Evolutionary conservation across 2,797 vertebrate species (phyloP), one percentile per base, ranked within the genome.

Genomic region (Acridotheres tristis): DNA sequence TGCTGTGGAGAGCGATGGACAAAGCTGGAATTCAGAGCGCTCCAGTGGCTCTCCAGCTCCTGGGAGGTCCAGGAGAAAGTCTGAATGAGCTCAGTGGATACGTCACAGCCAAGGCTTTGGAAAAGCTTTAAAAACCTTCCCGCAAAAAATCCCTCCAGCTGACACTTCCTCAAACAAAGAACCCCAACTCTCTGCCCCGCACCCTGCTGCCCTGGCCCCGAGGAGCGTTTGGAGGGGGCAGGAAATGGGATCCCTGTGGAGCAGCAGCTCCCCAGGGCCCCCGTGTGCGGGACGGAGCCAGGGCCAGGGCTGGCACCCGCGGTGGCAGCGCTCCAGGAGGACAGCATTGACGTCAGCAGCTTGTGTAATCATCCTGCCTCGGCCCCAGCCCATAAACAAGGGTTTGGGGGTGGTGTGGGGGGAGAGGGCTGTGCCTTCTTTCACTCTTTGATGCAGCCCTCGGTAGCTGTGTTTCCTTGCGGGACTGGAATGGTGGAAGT

Each of bases 341-440:
- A 96, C 80, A 87, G 90, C 47, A 90, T 69, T 92, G 94, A 97
- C 63, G 73, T 97, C 75, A 93, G 94, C 38, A 19, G 9, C 90
- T 86, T 91, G 93, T 92, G 94, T 58, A 81, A 94, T 19, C 85
- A 80, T 45, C 72, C 89, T 89, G 66, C 54, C 50, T 51, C 71
- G n/a, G 78, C 80, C 62, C 7, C 2, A 10, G 90, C 40, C 59
- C 71, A 66, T 36, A 74, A 83, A 90, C 91, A 90, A 68, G 54
- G 73, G 42, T 48, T 53, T 42, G 27, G 74, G 74, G 73, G 26
- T 7, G 38, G 11, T 16, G 40, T 40, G 40, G 40, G 40, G 15
- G 10, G 11, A 45, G n/a, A 17, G 9, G 10, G 18, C 10, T 40
- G 69, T 34, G 69, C n/a, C 4, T 55, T 7, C 32, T 16, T 8